A percentile compares a stretch with the other conserved stretches of the same genome.
phyloP scores from a whole-genome alignment of 2,797 vertebrate genomes.

The Syndactyla subalaris region DNA sequence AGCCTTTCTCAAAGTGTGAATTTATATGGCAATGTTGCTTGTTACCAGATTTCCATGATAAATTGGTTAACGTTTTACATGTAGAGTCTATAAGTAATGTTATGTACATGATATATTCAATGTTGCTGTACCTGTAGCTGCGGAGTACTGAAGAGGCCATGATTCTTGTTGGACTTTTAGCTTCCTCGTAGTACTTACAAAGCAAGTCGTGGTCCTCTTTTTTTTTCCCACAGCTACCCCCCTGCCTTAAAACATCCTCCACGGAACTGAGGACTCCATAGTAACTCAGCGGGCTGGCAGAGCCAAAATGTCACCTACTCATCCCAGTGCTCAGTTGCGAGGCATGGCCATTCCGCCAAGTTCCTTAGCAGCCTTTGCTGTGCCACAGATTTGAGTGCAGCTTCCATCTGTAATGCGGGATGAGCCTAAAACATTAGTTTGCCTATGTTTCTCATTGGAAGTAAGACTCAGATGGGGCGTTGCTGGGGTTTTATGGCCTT shows the following conservation, averaged over 20 bases:
- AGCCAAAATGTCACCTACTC: not conserved
- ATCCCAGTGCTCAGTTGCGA: not conserved
- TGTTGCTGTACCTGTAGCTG: slow-evolving; percentile 59
- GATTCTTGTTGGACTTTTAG: slow-evolving; percentile 21
- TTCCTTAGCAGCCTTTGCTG: not conserved
- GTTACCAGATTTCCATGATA: slow-evolving; percentile 46
- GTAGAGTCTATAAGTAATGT: slow-evolving; percentile 56
- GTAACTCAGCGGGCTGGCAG: not conserved
- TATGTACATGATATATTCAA: slow-evolving; percentile 40
- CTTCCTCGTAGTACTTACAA: slow-evolving; percentile 27
- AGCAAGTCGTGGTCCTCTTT: slow-evolving; percentile 51
- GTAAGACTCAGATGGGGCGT: not conserved
- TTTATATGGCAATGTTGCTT: slow-evolving; percentile 51
- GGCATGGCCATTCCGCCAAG: not conserved
- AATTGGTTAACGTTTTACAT: slow-evolving; percentile 51
- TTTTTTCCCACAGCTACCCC: slow-evolving; percentile 50
- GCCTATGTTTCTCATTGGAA: slow-evolving; percentile 5
- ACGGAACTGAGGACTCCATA: slow-evolving; percentile 23
- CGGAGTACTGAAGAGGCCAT: slow-evolving; percentile 53
- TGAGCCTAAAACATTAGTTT: not conserved
- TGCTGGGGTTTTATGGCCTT: slow-evolving; percentile 44
- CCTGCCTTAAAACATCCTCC: slow-evolving; percentile 55
- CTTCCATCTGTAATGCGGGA: not conserved
- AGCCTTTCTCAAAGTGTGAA: slow-evolving; percentile 42
- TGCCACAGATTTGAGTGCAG: not conserved